Conservation (phyloP, 2,888 invertebrate species). For the Tachina lurida region DNA sequence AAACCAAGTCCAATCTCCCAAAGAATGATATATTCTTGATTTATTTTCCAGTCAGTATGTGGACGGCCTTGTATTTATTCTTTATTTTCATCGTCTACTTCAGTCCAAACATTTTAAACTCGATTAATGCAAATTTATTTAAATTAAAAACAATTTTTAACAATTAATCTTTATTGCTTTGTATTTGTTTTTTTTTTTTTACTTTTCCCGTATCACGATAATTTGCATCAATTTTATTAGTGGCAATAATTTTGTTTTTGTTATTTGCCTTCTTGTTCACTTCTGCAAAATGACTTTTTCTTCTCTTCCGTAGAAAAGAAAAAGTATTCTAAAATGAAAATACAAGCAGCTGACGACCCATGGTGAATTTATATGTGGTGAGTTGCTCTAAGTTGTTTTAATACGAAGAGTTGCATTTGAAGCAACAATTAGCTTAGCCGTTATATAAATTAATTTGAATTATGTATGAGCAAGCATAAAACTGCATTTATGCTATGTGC, state of each 20-base stretch:
- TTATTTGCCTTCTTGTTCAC: conserved; percentile 44
- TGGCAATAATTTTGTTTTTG: conserved; percentile 58
- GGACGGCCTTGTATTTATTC: conserved; percentile 63
- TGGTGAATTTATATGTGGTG: conserved; percentile 5
- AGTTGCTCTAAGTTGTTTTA: neutral
- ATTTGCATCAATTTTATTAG: conserved; percentile 39
- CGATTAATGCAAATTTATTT: conserved; percentile 43
- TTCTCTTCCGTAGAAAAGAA: conserved; percentile 47
- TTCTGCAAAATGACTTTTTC: conserved; percentile 43
- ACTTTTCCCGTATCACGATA: neutral
- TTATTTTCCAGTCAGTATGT: conserved; percentile 1
- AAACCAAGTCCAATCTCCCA: conserved; percentile 5
- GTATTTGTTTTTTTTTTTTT: conserved; percentile 5
- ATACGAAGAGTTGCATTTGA: conserved; percentile 1
- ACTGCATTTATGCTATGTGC: too few species aligned
- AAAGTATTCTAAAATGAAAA: conserved; percentile 41
- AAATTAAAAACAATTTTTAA: conserved; percentile 41
- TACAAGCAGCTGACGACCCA: conserved; percentile 25
- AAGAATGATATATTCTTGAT: conserved; percentile 10
- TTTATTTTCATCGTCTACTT: conserved; percentile 25
- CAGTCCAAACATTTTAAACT: conserved; percentile 23
- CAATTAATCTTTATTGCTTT: conserved; percentile 37
- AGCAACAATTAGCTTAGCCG: neutral
- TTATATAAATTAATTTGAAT: neutral
- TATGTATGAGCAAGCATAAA: neutral